Evolutionary conservation across 2,888 invertebrate species (phyloP).

Genomic region (Nephrotoma appendiculata): DNA sequence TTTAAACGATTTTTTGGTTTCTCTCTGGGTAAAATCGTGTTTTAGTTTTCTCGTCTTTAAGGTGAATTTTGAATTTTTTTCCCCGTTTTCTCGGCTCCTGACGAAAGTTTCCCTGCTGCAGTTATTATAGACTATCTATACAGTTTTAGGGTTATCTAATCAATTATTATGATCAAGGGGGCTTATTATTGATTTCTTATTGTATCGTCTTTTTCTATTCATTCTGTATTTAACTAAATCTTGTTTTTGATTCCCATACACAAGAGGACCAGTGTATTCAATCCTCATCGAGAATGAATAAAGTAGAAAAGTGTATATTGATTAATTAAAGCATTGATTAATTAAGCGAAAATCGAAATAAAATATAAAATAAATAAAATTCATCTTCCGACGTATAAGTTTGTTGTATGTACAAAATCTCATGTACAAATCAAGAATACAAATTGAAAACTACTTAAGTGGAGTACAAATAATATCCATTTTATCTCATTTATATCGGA

Average conservation of each 20-base stretch:
- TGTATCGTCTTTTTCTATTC: background rate
- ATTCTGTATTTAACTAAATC: background rate
- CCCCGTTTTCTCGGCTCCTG: no score
- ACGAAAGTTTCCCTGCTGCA: no score
- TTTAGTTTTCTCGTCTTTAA: no score
- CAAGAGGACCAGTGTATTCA: background rate
- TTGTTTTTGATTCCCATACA: background rate
- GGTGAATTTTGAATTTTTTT: no score
- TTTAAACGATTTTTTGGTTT: no score
- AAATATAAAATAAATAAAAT: background rate
- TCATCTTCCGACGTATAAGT: background rate
- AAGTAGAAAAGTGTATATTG: background rate
- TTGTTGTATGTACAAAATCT: background rate
- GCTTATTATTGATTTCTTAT: background rate
- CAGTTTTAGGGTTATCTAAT: background rate
- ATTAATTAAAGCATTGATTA: background rate
- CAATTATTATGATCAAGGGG: background rate
- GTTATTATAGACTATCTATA: background rate
- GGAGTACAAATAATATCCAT: background rate
- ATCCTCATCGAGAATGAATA: background rate
- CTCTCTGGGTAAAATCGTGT: no score
- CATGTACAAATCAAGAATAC: background rate
- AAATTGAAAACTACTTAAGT: background rate
- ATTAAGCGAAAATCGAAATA: background rate
- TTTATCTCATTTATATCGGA: background rate